Evolutionary conservation across 2,113 vertebrate genomes (phyloP).

Genomic region (Crypturellus undulatus): DNA sequence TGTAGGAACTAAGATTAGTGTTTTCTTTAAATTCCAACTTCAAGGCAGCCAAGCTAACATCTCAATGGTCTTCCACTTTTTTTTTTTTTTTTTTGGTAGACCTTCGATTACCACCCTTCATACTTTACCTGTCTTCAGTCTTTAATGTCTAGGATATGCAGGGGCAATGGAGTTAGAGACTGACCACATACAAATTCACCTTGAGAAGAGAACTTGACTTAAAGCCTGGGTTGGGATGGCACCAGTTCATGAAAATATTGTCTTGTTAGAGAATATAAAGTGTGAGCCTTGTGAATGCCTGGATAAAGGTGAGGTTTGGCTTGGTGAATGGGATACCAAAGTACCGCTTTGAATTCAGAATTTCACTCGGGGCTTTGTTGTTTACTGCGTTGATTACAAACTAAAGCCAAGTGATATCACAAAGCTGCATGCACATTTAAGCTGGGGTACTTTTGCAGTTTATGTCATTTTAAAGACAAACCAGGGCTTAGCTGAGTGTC

Average conservation of each 20-base stretch:
- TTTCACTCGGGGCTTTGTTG: background rate
- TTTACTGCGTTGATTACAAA: background rate
- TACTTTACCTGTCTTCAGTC: background rate
- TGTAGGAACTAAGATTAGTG: background rate
- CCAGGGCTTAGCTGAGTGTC: background rate
- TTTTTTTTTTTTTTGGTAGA: background rate
- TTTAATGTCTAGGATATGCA: background rate
- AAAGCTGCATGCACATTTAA: background rate
- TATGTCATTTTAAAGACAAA: background rate
- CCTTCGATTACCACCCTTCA: background rate
- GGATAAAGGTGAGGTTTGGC: background rate
- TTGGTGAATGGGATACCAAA: background rate
- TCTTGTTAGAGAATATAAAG: background rate
- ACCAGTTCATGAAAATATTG: background rate
- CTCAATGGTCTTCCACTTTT: background rate
- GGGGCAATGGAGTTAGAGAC: rapidly evolving
- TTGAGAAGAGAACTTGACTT: background rate
- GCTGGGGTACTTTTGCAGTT: background rate
- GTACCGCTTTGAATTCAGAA: background rate
- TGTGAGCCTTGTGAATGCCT: background rate
- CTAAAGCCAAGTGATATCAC: background rate
- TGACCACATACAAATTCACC: background rate
- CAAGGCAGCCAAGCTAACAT: background rate
- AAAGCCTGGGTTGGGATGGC: background rate
- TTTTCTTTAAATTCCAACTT: background rate